Conservation (phyloP, 2,797 vertebrate species). For the Sciaenops ocellatus region DNA sequence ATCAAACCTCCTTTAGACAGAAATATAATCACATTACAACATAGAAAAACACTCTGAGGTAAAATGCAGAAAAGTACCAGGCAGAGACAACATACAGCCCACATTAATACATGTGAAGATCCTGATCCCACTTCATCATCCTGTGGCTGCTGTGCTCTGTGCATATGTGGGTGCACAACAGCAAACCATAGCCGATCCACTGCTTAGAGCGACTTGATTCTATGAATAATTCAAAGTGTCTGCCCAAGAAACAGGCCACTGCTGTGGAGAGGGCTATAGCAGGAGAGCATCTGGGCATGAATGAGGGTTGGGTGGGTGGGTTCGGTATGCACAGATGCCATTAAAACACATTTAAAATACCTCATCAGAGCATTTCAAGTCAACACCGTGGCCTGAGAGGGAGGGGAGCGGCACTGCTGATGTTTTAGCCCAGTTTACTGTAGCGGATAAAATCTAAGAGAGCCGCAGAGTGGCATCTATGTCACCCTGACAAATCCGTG, state of each 20-base stretch:
- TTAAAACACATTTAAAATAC: conserved; percentile 34
- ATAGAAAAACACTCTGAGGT: background rate
- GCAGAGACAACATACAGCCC: conserved; percentile 3
- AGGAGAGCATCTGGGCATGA: conserved; percentile 40
- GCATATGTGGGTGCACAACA: conserved; percentile 29
- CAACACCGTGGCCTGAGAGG: background rate
- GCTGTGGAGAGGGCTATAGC: conserved; percentile 56
- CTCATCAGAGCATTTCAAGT: conserved; percentile 28
- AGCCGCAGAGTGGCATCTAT: conserved; percentile 34
- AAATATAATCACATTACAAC: conserved; percentile 1
- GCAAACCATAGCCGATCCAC: conserved; percentile 55
- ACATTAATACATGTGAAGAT: conserved; percentile 4
- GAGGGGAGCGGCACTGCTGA: conserved; percentile 5
- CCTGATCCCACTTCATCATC: conserved; percentile 29
- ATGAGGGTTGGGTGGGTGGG: conserved; percentile 20
- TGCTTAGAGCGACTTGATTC: conserved; percentile 61
- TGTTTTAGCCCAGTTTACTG: conserved; percentile 42
- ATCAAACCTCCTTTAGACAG: background rate
- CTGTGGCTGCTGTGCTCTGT: conserved; percentile 27
- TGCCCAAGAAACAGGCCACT: conserved; percentile 65
- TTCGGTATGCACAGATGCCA: conserved; percentile 28
- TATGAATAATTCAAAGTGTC: conserved; percentile 79
- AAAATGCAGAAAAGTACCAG: conserved; percentile 15
- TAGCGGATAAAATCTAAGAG: conserved; percentile 31
- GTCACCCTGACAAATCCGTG: conserved; percentile 44